Evolutionary conservation across 2,888 invertebrate species (phyloP).

Genomic region (Meliscaeva auricollis): DNA sequence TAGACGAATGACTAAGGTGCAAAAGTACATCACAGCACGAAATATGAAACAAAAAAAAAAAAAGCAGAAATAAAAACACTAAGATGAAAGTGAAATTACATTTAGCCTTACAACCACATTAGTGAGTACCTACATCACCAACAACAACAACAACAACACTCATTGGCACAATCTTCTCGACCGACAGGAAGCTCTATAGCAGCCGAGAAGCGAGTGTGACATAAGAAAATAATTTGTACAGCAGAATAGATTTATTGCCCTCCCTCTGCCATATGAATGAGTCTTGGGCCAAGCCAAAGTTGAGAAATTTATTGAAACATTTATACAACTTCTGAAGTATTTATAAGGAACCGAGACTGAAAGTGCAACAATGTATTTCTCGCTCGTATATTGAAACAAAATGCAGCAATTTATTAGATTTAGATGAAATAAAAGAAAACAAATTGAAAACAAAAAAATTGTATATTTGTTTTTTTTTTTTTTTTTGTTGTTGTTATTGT

Average conservation of each 20-base stretch:
- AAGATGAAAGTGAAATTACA: constrained; percentile 71
- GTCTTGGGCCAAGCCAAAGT: constrained; percentile 46
- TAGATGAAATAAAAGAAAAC: constrained; percentile 23
- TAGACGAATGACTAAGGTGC: too few species aligned
- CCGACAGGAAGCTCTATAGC: neutral
- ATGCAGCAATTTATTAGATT: constrained; percentile 59
- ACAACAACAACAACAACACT: neutral
- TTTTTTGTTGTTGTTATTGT: too few species aligned
- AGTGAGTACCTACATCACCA: neutral
- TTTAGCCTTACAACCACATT: constrained; percentile 5
- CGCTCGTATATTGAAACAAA: constrained; percentile 41
- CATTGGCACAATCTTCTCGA: constrained; percentile 14
- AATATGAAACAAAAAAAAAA: neutral
- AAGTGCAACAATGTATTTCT: constrained; percentile 60
- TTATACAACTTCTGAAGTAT: constrained; percentile 19
- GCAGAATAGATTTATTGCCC: constrained; percentile 56
- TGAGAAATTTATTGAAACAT: constrained; percentile 41
- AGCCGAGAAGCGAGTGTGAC: constrained; percentile 45
- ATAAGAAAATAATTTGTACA: constrained; percentile 73
- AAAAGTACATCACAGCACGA: neutral
- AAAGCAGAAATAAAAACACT: too few species aligned
- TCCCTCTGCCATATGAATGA: constrained; percentile 20
- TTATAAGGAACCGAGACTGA: neutral
- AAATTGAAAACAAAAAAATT: too few species aligned
- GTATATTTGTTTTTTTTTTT: too few species aligned